Base-by-base conservation (phyloP, 2,888 invertebrate species). In the Thera obeliscata region DNA sequence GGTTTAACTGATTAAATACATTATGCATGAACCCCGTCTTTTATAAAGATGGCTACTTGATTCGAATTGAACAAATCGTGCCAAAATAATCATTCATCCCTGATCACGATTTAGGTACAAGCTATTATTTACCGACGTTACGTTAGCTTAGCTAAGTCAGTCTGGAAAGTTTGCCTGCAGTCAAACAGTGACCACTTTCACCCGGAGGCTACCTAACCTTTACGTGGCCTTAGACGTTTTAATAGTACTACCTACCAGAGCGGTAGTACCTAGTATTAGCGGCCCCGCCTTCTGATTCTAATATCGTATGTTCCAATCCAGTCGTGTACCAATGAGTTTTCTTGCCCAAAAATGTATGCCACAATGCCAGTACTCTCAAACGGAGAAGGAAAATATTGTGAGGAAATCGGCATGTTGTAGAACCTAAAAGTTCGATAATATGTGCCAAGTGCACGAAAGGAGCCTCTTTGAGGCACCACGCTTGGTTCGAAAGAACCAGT, bases 101-200 rank as follows among this genome's bases (percentile, higher is more conserved):
- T 55, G 56, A 70, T 67, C 73, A 67, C 69, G 67, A 72, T 66
- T 55, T 12, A 5, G 9, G 33, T 33, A 83, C 83, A 76, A 78
- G 73, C 70, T 41, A 56, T 74, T 74, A 36, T 59, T 70, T 79
- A 81, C 78, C 74, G 78, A 83, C 74, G 79, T 79, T 78, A 74
- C 67, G 8, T 22, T 33, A 33, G 55, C 55, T 46, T 12, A 49
- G 74, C 69, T 81, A 85, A 86, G 43, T 43, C 7, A 43, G 8
- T 7, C 2, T 9, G 81, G 86, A 89, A 90, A 90, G 89, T 89
- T 87, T 78, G 78, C 83, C 79, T 76, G 85, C 81, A 81, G 74
- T 81, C 82, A 80, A 41, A 41, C 81, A 81, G 74, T 81, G 83
- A 84, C 82, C 79, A 87, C 91, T 91, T 91, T 91, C 91, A 88